phyloP scores from a whole-genome alignment of 2,113 vertebrate genomes.

The Strix uralensis region DNA sequence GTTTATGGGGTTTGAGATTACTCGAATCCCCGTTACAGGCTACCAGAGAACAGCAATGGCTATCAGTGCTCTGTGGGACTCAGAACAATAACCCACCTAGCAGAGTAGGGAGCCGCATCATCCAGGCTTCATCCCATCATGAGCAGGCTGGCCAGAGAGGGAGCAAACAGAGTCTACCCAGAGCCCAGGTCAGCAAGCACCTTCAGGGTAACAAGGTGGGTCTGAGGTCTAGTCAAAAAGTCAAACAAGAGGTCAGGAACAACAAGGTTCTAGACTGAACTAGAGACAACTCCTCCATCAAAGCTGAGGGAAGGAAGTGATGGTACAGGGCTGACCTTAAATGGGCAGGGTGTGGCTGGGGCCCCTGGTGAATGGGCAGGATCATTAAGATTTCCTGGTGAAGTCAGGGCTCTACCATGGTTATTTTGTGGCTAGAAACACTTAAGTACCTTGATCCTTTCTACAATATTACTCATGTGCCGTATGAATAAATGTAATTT shows the following conservation, averaged over 20 bases:
- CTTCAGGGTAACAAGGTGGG: neutral
- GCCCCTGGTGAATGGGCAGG: neutral
- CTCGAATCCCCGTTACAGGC: neutral
- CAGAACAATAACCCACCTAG: neutral
- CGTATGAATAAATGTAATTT: neutral
- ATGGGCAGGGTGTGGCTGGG: no score
- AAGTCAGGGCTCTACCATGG: neutral
- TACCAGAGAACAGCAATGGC: neutral
- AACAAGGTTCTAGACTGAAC: neutral
- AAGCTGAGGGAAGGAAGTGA: fast-evolving
- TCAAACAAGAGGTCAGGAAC: neutral
- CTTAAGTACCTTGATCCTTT: neutral
- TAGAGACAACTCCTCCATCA: neutral
- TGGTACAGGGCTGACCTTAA: neutral
- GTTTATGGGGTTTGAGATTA: neutral
- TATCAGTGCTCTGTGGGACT: neutral
- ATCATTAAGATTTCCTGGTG: neutral
- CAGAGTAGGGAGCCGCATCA: neutral
- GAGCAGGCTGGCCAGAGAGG: neutral
- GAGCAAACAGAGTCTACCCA: neutral
- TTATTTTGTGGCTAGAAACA: neutral
- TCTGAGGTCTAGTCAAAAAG: neutral
- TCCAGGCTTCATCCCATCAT: neutral
- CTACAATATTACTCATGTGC: no score
- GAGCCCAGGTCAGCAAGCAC: neutral